Evolutionary conservation across 2,888 invertebrate species (phyloP).

Genomic region (Junonia oenone): DNA sequence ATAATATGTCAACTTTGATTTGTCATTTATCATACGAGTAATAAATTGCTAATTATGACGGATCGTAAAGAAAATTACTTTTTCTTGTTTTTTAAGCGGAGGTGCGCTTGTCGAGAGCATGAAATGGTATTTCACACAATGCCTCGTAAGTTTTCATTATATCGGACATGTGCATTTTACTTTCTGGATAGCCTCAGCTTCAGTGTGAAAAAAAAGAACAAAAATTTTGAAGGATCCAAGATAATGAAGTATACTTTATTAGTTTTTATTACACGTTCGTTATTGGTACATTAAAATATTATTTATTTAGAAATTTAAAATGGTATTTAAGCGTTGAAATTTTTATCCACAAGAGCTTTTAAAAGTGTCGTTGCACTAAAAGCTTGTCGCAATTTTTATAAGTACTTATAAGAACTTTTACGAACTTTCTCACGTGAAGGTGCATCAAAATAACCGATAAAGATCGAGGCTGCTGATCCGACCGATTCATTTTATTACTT

Average conservation of each 20-base stretch:
- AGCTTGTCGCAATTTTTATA: neutral
- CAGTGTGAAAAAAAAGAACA: neutral
- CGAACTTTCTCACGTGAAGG: neutral
- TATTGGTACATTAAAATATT: too few species aligned
- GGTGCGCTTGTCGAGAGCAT: conserved; percentile 16
- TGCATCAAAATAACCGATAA: neutral
- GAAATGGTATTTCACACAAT: conserved; percentile 34
- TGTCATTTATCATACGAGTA: conserved; percentile 49
- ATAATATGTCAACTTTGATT: conserved; percentile 34
- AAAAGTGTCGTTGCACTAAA: too few species aligned
- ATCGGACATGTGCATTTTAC: neutral
- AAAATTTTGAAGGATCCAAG: too few species aligned
- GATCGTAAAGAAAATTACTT: conserved; percentile 34
- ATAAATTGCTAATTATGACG: conserved; percentile 47
- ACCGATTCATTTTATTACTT: conserved; percentile 3
- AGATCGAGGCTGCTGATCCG: neutral
- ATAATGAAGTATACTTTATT: too few species aligned
- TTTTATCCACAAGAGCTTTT: too few species aligned
- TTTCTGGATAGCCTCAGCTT: too few species aligned
- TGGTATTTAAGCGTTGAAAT: too few species aligned
- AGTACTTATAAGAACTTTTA: neutral
- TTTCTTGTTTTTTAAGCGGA: conserved; percentile 16
- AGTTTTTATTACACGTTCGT: too few species aligned
- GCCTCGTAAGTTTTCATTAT: conserved; percentile 37
- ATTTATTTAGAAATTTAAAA: too few species aligned